Conservation (phyloP, 2,888 invertebrate species). For the Archips xylosteana region DNA sequence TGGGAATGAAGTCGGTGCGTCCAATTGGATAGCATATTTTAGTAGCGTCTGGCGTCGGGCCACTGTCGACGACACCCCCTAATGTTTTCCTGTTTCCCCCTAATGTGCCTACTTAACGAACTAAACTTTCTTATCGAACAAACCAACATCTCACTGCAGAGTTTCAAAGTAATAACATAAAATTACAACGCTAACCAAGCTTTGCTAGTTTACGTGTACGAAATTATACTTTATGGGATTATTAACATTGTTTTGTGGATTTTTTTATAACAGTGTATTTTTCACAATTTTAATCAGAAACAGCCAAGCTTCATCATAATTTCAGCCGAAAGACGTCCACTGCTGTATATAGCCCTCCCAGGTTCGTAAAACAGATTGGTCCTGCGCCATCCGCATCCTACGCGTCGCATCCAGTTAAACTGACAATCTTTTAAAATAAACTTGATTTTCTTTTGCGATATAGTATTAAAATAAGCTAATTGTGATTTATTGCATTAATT, state of each 20-base stretch:
- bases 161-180: slow-evolving; percentile 69
- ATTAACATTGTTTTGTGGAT: neutral
- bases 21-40: slow-evolving; percentile 81
- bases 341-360: too few relatives aligned
- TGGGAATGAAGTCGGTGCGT: slow-evolving; percentile 67
- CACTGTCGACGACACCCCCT: slow-evolving; percentile 74
- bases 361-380: too few relatives aligned
- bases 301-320: too few relatives aligned
- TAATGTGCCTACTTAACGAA: slow-evolving; percentile 83
- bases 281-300: too few relatives aligned
- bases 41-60: slow-evolving; percentile 78
- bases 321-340: too few relatives aligned
- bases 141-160: slow-evolving; percentile 70
- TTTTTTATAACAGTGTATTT: too few relatives aligned
- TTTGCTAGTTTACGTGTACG: slow-evolving; percentile 33
- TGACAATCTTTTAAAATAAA: too few relatives aligned
- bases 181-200: slow-evolving; percentile 53
- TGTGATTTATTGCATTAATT: too few relatives aligned
- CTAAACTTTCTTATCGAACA: slow-evolving; percentile 82
- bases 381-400: too few relatives aligned
- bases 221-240: slow-evolving; percentile 20
- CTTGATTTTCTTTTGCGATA: too few relatives aligned
- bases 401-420: too few relatives aligned
- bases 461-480: too few relatives aligned
- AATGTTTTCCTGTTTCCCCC: slow-evolving; percentile 81